These are phyloP conservation scores for Antigone vipio DNA, from an alignment of 2,113 vertebrate genomes.

Conservation along the genomic window DNA sequence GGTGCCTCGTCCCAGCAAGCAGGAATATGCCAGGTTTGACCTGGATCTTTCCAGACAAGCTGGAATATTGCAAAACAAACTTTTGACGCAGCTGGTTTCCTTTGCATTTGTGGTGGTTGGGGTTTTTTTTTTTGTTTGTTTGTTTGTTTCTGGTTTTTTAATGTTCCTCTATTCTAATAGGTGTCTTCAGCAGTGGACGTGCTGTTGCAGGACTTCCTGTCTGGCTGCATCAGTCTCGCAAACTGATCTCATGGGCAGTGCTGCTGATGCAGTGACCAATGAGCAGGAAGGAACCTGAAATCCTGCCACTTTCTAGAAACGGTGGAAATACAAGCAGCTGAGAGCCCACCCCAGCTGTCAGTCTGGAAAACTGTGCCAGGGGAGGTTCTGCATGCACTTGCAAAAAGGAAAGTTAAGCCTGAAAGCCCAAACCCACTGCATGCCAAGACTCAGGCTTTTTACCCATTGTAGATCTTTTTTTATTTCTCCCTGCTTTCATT, in stretches of 20 bases:
- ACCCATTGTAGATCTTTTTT: neutral
- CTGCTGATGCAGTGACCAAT: neutral
- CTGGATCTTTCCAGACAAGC: neutral
- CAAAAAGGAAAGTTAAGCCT: neutral
- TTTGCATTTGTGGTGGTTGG: neutral
- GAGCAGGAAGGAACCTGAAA: neutral
- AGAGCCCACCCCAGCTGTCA: rapidly evolving
- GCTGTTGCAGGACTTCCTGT: neutral
- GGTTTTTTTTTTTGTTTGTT: no score
- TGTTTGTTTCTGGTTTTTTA: no score
- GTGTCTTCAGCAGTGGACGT: neutral
- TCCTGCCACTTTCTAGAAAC: neutral
- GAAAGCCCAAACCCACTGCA: neutral
- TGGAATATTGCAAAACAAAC: neutral
- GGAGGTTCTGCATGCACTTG: neutral
- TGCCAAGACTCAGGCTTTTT: neutral
- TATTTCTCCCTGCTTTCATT: neutral
- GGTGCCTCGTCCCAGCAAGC: neutral
- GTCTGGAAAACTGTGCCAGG: neutral
- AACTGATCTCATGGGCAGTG: neutral
- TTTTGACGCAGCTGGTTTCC: neutral
- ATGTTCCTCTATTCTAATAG: neutral
- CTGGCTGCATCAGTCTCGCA: neutral
- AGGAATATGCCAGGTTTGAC: neutral
- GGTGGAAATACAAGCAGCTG: neutral